Base-by-base conservation (phyloP, 2,797 vertebrate species). In the Coranthus polyacanthus region DNA sequence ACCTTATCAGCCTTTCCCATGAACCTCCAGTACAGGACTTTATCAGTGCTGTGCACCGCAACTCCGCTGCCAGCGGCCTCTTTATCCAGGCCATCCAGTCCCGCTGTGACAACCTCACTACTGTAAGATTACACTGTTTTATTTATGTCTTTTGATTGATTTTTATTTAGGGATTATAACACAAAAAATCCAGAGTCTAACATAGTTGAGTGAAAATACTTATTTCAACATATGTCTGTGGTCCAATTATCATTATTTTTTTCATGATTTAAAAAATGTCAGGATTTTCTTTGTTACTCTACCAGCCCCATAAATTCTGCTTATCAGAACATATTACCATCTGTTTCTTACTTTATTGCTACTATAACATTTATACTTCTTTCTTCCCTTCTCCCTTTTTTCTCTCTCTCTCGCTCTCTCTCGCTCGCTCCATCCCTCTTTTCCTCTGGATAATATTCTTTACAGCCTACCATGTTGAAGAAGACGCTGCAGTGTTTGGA, bases 31-130 rank as follows among this genome's bases (percentile, higher is more conserved):
- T 99, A 24, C 98, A 99, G 89, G 98, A 99, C 83, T 98, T 99
- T 57, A 97, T 99, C 75, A 99, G 98, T 16, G 98, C 98, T 8
- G 90, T 99, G 61, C 98, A 99, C 80, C 95, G 98, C 29, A 99
- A 98, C 84, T 95, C 98, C 0, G 97, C 98, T 6, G 98, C 98
- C 62, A 99, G 97, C 0, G 98, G 98, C 43, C 97, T 99, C 42
- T 99, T 99, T 89, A 98, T 99, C 81, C 98, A 99, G 85, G 98
- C 98, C 12, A 97, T 99, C 78, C 97, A 98, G 53, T 98, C 98
- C n/a, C 97, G 98, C 17, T 98, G 98, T 75, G 96, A 98, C 78
- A 96, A 98, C 85, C 96, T 99, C 26, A 87, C 81, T 3, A 86
- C 87, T 37, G 86, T 87, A 21, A 83, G 83, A 66, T 13, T 4